phyloP scores from a whole-genome alignment of 30 jellyfish, hydroid and myxozoan genomes.

The Aurelia aurita complex sp. Pacific region DNA sequence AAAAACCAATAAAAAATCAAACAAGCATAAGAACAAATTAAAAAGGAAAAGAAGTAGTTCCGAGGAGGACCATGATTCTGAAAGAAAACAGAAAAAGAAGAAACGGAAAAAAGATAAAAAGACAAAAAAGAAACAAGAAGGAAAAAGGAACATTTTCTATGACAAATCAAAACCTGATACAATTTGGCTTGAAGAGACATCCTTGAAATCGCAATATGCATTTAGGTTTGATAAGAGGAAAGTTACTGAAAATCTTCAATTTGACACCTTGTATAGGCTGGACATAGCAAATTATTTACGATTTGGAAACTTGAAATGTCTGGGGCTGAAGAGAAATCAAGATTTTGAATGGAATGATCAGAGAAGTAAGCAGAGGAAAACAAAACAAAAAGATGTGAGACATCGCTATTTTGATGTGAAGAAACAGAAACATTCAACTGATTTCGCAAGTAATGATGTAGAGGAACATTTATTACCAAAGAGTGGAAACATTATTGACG shows the following conservation, averaged over 20 bases:
- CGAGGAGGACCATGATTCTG: background rate
- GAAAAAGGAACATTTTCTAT: background rate
- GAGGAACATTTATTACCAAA: background rate
- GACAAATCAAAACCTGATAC: constrained; percentile 71
- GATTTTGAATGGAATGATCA: constrained; percentile 24
- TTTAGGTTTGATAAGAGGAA: constrained; percentile 58
- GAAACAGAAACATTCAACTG: background rate
- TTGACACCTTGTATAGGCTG: constrained; percentile 69
- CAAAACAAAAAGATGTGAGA: background rate
- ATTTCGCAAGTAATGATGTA: constrained; percentile 4
- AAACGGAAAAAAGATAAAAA: constrained; percentile 10
- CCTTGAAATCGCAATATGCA: constrained; percentile 42
- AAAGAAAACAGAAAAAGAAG: constrained; percentile 32
- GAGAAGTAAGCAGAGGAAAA: constrained; percentile 33
- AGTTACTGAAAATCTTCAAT: constrained; percentile 67
- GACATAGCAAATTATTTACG: constrained; percentile 72
- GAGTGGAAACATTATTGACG: background rate
- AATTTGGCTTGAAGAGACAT: constrained; percentile 83
- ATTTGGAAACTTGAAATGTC: constrained; percentile 35
- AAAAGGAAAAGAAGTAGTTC: background rate
- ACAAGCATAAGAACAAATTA: too few species aligned
- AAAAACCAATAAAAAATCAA: too few species aligned
- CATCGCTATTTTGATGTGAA: constrained; percentile 8
- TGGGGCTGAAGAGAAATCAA: constrained; percentile 66
- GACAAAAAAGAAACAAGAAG: constrained; percentile 24